phyloP scores from a whole-genome alignment of 2,113 vertebrate genomes.

The Melanostigma gelatinosum region DNA sequence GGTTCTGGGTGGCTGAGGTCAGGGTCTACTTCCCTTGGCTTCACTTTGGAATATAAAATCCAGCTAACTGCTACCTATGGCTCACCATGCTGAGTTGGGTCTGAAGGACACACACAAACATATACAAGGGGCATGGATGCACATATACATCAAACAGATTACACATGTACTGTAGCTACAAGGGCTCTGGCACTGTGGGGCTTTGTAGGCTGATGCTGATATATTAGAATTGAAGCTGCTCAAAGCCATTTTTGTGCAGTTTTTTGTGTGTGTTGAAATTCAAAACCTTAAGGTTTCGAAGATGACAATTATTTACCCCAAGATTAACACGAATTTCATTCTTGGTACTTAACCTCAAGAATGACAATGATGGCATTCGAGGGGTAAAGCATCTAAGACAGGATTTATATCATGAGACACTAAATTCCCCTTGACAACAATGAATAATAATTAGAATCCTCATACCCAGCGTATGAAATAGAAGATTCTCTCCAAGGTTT shows the following conservation, averaged over 20 bases:
- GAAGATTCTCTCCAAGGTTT: background rate
- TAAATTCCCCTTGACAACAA: background rate
- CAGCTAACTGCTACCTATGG: constrained; percentile 66
- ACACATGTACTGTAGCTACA: constrained; percentile 18
- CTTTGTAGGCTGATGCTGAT: constrained; percentile 20
- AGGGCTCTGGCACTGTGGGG: constrained; percentile 3
- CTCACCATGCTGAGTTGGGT: constrained; percentile 63
- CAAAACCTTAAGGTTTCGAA: background rate
- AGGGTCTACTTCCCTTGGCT: constrained; percentile 56
- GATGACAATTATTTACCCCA: background rate
- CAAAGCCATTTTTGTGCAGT: background rate
- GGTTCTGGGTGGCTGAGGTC: constrained; percentile 74
- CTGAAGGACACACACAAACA: constrained; percentile 65
- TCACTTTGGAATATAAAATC: constrained; percentile 68
- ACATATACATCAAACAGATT: constrained; percentile 34
- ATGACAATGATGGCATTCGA: background rate
- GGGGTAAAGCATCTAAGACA: background rate
- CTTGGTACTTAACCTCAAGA: background rate
- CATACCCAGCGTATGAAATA: background rate
- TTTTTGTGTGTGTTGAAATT: background rate
- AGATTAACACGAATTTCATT: background rate
- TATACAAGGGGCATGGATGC: background rate
- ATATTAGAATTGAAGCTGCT: background rate
- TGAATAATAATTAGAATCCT: background rate
- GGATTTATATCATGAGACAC: background rate